These are phyloP conservation scores for Andrena flavipes DNA, from an alignment of 2,888 invertebrate genomes.

Conservation along the genomic window DNA sequence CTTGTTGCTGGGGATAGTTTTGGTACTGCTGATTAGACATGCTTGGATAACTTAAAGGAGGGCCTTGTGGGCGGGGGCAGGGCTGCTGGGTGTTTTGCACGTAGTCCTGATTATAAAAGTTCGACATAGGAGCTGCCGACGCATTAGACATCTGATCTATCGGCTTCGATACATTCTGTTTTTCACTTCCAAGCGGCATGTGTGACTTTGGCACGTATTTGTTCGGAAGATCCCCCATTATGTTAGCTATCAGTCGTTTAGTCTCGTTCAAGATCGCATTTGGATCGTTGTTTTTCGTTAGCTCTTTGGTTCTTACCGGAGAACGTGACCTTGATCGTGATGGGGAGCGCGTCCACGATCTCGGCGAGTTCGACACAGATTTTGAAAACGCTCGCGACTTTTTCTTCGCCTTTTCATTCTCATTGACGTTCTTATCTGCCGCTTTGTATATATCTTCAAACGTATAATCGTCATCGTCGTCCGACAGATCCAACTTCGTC, in stretches of 20 bases:
- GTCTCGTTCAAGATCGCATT: constrained; percentile 86
- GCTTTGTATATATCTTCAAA: constrained; percentile 93
- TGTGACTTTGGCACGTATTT: constrained; percentile 81
- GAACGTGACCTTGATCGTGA: constrained; percentile 76
- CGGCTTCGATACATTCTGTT: constrained; percentile 33
- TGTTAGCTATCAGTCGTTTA: constrained; percentile 88
- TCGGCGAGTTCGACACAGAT: constrained; percentile 74
- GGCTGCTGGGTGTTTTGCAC: constrained; percentile 58
- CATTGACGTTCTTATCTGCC: constrained; percentile 90
- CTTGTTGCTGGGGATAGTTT: constrained; percentile 74
- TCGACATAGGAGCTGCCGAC: constrained; percentile 46
- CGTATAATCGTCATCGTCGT: constrained; percentile 93
- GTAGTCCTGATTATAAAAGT: constrained; percentile 73
- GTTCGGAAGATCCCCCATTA: constrained; percentile 87
- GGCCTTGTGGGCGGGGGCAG: constrained; percentile 62
- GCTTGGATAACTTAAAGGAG: constrained; percentile 69
- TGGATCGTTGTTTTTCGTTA: constrained; percentile 79
- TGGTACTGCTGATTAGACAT: constrained; percentile 73
- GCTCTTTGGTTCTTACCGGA: constrained; percentile 66
- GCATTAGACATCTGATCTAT: constrained; percentile 43
- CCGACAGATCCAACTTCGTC: constrained; percentile 87
- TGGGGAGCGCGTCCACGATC: constrained; percentile 79
- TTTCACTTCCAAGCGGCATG: constrained; percentile 55
- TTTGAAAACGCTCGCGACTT: constrained; percentile 78
- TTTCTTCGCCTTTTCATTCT: constrained; percentile 87